These are phyloP conservation scores for Psammodynastes pulverulentus DNA, from an alignment of 2,113 vertebrate species.

Conservation along the genomic window DNA sequence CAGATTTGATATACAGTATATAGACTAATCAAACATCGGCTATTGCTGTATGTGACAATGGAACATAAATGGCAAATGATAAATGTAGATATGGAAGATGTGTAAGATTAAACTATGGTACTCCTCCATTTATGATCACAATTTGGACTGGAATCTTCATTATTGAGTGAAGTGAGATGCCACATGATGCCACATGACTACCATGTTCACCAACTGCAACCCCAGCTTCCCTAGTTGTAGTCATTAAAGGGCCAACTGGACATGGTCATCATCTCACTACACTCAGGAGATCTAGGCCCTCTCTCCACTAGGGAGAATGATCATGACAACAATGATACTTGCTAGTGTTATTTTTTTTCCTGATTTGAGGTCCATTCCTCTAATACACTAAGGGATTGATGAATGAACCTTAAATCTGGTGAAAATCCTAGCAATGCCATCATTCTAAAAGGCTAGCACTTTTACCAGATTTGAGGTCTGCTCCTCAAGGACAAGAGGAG, in stretches of 20 bases:
- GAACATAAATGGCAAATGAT: neutral
- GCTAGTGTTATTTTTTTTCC: neutral
- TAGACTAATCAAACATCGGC: neutral
- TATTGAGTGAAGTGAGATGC: too few species aligned
- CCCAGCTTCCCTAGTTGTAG: too few species aligned
- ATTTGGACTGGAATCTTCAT: too few species aligned
- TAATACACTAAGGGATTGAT: neutral
- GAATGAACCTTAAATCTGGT: neutral
- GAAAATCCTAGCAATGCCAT: neutral
- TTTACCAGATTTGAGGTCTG: neutral
- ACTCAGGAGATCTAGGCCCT: neutral
- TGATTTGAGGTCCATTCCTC: neutral
- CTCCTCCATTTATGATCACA: too few species aligned
- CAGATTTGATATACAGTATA: neutral
- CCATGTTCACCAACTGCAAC: too few species aligned
- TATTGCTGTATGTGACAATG: neutral
- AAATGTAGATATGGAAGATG: neutral
- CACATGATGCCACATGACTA: too few species aligned
- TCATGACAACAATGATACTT: neutral
- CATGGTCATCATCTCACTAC: too few species aligned
- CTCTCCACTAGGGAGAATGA: neutral
- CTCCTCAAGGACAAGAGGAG: neutral
- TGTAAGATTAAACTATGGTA: neutral
- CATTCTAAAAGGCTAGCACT: neutral
- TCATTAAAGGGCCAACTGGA: too few species aligned